Evolutionary conservation across 92 coral and sea anemone species (phyloP), one percentile per base, ranked within the genome.

Genomic region (Porites evermanni): DNA sequence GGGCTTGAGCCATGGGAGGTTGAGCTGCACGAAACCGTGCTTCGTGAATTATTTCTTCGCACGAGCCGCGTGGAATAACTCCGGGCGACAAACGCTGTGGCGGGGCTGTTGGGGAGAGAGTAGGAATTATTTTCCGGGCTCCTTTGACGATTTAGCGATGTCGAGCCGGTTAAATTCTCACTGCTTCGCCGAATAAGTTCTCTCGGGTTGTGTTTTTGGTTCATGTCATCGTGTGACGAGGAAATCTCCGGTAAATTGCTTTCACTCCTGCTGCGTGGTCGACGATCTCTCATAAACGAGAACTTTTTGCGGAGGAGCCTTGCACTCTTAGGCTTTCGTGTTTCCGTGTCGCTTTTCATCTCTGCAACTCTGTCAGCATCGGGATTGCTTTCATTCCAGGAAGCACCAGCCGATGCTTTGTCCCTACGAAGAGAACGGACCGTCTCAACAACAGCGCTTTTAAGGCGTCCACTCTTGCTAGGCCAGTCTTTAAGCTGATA

Each of bases 401-500:
- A 38, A 61, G 67, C 20, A 8, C 80, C 53, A n/a, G 61, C 61
- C 44, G 47, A 12, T 14, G 51, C 10, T 53, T 74, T 74, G 12
- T 74, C 64, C 17, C 78, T 63, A 3, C 87, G 74, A 47, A 83
- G 58, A 8, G 87, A 75, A 19, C 80, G 72, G n/a, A 83, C 87
- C 21, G 87, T 73, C 4, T 83, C 74, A 10, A 73, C 87, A 7
- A 83, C 87, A 13, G 73, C 87, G 16, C 64, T 18, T 64, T 17
- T 52, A 5, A 83, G 54, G 44, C 87, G 87, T 53, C 74, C 51
- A 6, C 29, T 51, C 29, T 74, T 83, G 26, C 87, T 20, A 2
- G 80, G 73, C 87, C 87, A 83, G 53, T 75, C 67, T 63, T 83
- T 83, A 10, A 83, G 87, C 80, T 74, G 59, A 80, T 73, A 83